Evolutionary conservation across 1,140 invertebrate species (phyloP).

Genomic region (Sycophila sp.): DNA sequence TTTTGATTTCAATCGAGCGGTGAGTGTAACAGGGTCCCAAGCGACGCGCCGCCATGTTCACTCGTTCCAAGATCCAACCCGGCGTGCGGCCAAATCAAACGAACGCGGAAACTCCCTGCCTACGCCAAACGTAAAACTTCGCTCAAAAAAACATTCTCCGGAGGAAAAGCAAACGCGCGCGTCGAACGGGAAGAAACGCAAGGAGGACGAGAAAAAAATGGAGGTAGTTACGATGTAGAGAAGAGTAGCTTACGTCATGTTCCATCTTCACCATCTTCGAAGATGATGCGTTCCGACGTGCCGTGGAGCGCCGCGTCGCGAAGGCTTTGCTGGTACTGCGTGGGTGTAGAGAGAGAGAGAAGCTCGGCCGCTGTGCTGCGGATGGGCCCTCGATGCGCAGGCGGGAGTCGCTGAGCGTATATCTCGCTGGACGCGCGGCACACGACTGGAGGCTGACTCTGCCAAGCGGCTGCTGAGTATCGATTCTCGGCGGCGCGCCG

Average conservation of each 20-base stretch:
- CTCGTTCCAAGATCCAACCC: too few relatives aligned
- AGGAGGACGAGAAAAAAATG: too few relatives aligned
- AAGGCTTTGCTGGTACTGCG: background rate
- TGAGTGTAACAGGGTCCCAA: too few relatives aligned
- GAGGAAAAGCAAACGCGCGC: too few relatives aligned
- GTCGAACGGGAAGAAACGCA: too few relatives aligned
- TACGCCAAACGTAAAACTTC: too few relatives aligned
- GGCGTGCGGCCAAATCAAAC: too few relatives aligned
- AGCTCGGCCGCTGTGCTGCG: too few relatives aligned
- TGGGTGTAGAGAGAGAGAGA: background rate
- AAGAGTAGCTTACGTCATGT: conserved; percentile 56
- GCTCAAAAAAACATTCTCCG: too few relatives aligned
- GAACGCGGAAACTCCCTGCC: too few relatives aligned
- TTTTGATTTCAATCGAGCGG: too few relatives aligned
- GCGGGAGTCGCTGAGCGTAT: too few relatives aligned
- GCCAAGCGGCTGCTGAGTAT: background rate
- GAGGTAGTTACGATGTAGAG: background rate
- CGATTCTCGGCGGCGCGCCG: background rate
- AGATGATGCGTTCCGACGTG: conserved; percentile 28
- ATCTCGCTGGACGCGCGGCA: background rate
- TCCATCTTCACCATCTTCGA: conserved; percentile 64
- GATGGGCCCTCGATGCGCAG: background rate
- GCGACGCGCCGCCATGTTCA: conserved; percentile 6
- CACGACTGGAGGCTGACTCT: background rate
- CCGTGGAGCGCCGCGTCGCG: conserved; percentile 36